Base-by-base conservation (phyloP, 2,797 vertebrate species). In the Myripristis murdjan region DNA sequence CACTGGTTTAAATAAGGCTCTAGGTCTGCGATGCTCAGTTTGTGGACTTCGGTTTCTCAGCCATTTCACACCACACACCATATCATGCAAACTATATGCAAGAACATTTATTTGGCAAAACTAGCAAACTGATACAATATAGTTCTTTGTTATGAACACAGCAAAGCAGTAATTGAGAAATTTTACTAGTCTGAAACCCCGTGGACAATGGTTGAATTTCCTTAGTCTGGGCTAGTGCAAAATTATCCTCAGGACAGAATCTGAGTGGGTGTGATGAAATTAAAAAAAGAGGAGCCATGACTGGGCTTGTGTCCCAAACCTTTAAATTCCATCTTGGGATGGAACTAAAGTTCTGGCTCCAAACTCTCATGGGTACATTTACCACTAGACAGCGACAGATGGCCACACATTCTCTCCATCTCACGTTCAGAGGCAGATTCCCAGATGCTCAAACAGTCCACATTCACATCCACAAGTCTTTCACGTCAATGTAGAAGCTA, bases 101-200 rank as follows among this genome's bases (percentile, higher is more conserved):
- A 84, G 62, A 77, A 82, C 11, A 81, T 95, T 95, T 95, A 94
- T 95, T 94, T 70, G 63, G 83, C 73, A 83, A 83, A 74, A 81
- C 57, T 24, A 54, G 44, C n/a, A 28, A 90, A 89, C 79, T 18
- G 0, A 91, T 54, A 82, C 73, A 87, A 63, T 49, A 66, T 5
- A 77, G 33, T 18, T n/a, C n/a, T 64, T 62, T 71, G 15, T 41
- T 43, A 24, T 23, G 53, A 75, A 52, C 24, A 18, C 12, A 67
- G 64, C 1, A 61, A 56, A 82, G 46, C 58, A 70, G 31, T 78
- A 33, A 49, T 11, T 28, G 35, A 54, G 35, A 54, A 8, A 53
- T 63, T 46, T 37, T 35, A 31, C 51, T 57, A 18, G 51, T 12
- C 35, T 62, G 39, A 48, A 61, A 31, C 43, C 12, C 20, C 70